Base-by-base conservation (phyloP, 1,140 invertebrate species). In the Zaprionus nigranus region DNA sequence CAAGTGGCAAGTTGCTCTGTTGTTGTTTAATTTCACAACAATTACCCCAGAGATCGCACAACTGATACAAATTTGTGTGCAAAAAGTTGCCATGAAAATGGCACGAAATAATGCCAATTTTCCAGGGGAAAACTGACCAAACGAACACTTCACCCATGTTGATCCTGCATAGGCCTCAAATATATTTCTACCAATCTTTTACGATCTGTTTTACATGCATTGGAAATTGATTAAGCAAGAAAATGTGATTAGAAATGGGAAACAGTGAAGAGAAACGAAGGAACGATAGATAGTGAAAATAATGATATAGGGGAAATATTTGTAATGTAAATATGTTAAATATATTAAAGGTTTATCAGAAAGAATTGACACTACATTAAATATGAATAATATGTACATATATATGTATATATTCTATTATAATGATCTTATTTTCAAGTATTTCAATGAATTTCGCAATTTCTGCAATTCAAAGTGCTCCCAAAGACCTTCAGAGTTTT, bases 1-100 rank as follows among this genome's bases (percentile, higher is more conserved):
- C 61, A 30, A 64, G 66, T 46, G 34, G 67, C 57, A 46, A 61
- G 13, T 24, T 63, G 7, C 46, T 64, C 46, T 64, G 67, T 71
- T 17, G 71, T 49, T 28, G 67, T 56, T 64, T 72, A 61, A 72
- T 76, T 76, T 65, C 74, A 54, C 73, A 65, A 64, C 58, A 74
- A 74, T 62, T 74, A 74, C 54, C 67, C 61, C 40, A 40, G 69
- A 72, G 61, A 72, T 61, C 34, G n/a, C 58, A 28, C 66, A 57
- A 69, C 46, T 68, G 71, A 68, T 43, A 22, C 17, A 73, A 67
- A 51, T 61, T 56, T 70, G 17, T 56, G 17, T 2, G 54, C 54
- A 20, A 49, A 34, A 22, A 64, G 13, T 30, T n/a, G 20, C 13
- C 26, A 9, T 49, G 20, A 51, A 51, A 51, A 51, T 22, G 38